Conservation (phyloP, 2,113 vertebrate genomes). For the Nycticebus coucang region DNA sequence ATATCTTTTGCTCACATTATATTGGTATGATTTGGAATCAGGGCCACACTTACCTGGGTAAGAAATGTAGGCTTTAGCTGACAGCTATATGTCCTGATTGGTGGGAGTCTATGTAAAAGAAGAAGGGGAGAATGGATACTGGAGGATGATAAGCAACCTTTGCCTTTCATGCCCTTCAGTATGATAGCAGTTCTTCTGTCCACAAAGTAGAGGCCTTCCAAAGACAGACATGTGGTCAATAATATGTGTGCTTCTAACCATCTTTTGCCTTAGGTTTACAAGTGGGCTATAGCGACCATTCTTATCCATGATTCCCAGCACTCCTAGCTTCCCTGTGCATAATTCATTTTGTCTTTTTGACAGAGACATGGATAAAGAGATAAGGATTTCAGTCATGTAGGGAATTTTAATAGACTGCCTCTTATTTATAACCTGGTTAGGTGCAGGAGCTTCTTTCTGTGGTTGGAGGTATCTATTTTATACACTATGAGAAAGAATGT, state of each 20-base stretch:
- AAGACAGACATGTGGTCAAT: background rate
- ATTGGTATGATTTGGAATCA: background rate
- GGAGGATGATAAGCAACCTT: background rate
- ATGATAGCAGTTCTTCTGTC: background rate
- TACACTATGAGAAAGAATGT: conserved; percentile 4
- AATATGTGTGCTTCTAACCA: background rate
- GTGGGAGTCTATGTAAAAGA: background rate
- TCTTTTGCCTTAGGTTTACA: background rate
- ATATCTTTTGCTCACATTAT: background rate
- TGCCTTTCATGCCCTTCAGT: background rate
- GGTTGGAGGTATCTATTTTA: conserved; percentile 7
- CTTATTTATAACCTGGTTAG: background rate
- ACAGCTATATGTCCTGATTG: background rate
- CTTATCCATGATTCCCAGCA: background rate
- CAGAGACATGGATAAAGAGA: conserved; percentile 1
- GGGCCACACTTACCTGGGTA: background rate
- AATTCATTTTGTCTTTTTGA: conserved; percentile 15
- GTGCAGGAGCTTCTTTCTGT: background rate
- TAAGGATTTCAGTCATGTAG: background rate
- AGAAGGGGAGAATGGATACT: background rate
- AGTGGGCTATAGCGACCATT: background rate
- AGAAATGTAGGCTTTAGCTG: conserved; percentile 6
- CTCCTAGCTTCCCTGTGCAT: background rate
- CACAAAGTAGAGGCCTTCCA: background rate
- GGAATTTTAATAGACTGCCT: conserved; percentile 29